These are phyloP conservation scores for Leptothorax acervorum DNA, from an alignment of 2,888 invertebrate species.

Conservation along the genomic window DNA sequence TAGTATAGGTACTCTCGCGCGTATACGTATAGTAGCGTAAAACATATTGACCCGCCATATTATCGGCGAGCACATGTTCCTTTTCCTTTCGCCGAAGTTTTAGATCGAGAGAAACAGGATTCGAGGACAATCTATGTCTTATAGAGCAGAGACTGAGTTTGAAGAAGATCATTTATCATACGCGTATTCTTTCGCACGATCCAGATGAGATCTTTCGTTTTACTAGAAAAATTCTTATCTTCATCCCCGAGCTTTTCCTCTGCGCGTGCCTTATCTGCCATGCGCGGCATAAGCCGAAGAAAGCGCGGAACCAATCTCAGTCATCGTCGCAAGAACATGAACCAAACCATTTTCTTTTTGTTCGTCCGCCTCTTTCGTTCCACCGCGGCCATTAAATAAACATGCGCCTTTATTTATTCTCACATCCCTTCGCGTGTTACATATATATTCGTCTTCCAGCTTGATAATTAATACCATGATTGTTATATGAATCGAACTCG, in stretches of 20 bases:
- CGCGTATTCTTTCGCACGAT: constrained; percentile 68
- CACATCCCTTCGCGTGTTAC: not conserved
- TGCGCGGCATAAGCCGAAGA: constrained; percentile 56
- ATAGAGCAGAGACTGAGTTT: constrained; percentile 33
- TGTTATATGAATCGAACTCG: not conserved
- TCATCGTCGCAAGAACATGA: constrained; percentile 53
- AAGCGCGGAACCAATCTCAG: constrained; percentile 54
- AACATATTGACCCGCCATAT: constrained; percentile 1
- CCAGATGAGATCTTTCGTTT: constrained; percentile 43
- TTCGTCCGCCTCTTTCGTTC: constrained; percentile 45
- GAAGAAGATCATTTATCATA: constrained; percentile 76
- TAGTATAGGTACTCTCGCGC: not conserved
- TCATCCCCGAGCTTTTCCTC: constrained; percentile 62
- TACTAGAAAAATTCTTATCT: constrained; percentile 68
- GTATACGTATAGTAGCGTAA: too few species aligned
- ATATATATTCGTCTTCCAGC: constrained; percentile 8
- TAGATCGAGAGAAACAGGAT: constrained; percentile 34
- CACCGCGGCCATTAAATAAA: constrained; percentile 45
- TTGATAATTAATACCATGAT: constrained; percentile 26
- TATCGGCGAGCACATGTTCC: not conserved
- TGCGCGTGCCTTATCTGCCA: constrained; percentile 74
- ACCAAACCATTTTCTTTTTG: constrained; percentile 47
- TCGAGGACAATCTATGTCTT: constrained; percentile 47
- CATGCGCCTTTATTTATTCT: constrained; percentile 29
- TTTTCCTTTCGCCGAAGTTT: constrained; percentile 7